These are phyloP conservation scores for Dolomedes plantarius DNA, from an alignment of 2,888 invertebrate genomes.

Conservation along the genomic window DNA sequence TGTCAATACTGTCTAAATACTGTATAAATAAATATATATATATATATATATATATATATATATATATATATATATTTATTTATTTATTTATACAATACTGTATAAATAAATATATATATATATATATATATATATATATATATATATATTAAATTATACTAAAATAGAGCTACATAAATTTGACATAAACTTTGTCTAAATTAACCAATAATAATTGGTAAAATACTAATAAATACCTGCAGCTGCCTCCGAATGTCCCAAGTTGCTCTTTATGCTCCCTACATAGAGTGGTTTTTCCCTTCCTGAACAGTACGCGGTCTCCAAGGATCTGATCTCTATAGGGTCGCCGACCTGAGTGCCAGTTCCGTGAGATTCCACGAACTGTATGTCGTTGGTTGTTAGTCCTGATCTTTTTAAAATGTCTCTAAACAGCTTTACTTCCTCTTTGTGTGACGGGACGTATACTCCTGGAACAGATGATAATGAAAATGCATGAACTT, in stretches of 20 bases:
- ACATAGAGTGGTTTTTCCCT: conserved; percentile 87
- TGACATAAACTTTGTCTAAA: no score
- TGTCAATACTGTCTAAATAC: no score
- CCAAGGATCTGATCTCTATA: conserved; percentile 95
- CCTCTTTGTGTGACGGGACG: conserved; percentile 81
- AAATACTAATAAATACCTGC: no score
- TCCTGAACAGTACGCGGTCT: conserved; percentile 90
- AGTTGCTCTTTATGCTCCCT: conserved; percentile 97
- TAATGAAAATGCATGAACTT: not conserved
- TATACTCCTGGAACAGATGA: conserved; percentile 75
- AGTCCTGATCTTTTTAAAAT: conserved; percentile 89
- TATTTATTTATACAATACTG: no score
- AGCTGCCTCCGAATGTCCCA: conserved; percentile 94
- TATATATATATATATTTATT: no score
- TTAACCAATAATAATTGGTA: no score
- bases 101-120: no score
- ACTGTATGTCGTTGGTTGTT: conserved; percentile 87
- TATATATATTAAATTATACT: no score
- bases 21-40: no score
- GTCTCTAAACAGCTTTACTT: conserved; percentile 83
- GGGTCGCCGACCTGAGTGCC: conserved; percentile 98
- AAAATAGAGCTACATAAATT: no score
- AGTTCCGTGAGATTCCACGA: conserved; percentile 98
- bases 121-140: no score
- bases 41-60: no score